Evolutionary conservation across 2,888 invertebrate genomes (phyloP), one percentile per base, ranked within the genome.

Genomic region (Gandaritis pyraliata): DNA sequence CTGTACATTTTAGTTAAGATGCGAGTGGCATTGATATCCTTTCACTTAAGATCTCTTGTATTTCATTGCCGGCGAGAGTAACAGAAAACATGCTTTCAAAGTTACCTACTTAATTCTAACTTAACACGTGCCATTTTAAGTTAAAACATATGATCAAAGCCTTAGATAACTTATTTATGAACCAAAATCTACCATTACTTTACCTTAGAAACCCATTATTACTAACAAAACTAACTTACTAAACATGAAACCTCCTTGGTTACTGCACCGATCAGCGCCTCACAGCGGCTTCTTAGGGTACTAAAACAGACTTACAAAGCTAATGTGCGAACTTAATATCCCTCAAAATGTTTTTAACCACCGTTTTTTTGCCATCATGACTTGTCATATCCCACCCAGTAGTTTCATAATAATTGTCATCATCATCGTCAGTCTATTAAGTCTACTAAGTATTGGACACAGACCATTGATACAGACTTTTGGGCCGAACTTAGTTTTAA

Each of bases 41-140:
- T 92, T 92, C 92, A 92, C 92, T 88, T 77, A 92, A 92, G 92
- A 92, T 92, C 92, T 92, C 92, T 92, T 89, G 91, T 82, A 83
- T 87, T 90, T 88, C 86, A 84, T 81, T 88, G 91, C 90, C 92
- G 87, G 72, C 77, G 83, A 77, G 84, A 80, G 82, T 77, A 80
- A 82, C 87, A 78, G 78, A 76, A 70, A 81, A 72, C 83, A 79
- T 75, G 73, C 73, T 81, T 83, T 86, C 84, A 83, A 85, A 84
- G 82, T 68, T 67, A 56, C 60, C 58, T 72, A 39, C 60, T 60
- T 72, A 39, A 30, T 33, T 71, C 61, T 48, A 58, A 61, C 64
- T 72, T 65, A 60, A 39, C 43, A 16, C 30, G 68, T 71, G 70
- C 70, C 72, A 72, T 72, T 64, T 46, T 59, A 58, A 41, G 54